Base-by-base conservation (phyloP, 2,888 invertebrate genomes). In the Pammene aurita region DNA sequence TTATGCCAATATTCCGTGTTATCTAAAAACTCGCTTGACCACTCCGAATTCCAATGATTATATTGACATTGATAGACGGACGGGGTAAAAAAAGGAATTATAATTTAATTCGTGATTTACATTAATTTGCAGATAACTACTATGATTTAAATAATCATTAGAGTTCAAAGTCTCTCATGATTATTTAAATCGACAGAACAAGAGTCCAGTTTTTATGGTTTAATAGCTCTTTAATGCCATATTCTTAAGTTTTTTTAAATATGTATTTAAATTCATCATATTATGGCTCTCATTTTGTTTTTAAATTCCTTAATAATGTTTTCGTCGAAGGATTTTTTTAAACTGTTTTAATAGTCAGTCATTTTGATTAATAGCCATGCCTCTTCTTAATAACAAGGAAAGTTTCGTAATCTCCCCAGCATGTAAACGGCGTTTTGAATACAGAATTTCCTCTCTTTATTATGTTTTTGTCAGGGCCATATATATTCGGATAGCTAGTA, bases 11-110 rank as follows among this genome's bases (percentile, higher is more conserved):
- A 38, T 16, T 26, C 16, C 16, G 61, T 18, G 46, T 38, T 61
- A 38, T 48, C 48, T 48, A 14, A 38, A 61, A 62, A 62, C 62
- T 62, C 18, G 62, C 52, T 52, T 62, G 50, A 62, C 41, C 18
- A 52, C 62, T 41, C 18, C n/a, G 26, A 62, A 62, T 62, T 52
- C 62, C 50, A 26, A 16, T 61, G 10, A 16, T 48, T 41, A 52
- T 50, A 38, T n/a, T 50, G 50, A 41, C 62, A 41, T 52, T 41
- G 62, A 62, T 13, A 13, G 41, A 48, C 46, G 46, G 44, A 38
- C 46, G 16, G 48, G 34, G 2, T 50, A 46, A 41, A 41, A 62
- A 16, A 5, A 1, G 5, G 38, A 41, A 38, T 50, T 34, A 38
- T 42, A 18, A 48, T 26, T 26, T 5, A 18, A 2, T 10, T 48